Percentiles rank a stretch among this genome's conserved stretches.
Conservation (phyloP, 1,140 invertebrate species). For the Zaprionus davidi region DNA sequence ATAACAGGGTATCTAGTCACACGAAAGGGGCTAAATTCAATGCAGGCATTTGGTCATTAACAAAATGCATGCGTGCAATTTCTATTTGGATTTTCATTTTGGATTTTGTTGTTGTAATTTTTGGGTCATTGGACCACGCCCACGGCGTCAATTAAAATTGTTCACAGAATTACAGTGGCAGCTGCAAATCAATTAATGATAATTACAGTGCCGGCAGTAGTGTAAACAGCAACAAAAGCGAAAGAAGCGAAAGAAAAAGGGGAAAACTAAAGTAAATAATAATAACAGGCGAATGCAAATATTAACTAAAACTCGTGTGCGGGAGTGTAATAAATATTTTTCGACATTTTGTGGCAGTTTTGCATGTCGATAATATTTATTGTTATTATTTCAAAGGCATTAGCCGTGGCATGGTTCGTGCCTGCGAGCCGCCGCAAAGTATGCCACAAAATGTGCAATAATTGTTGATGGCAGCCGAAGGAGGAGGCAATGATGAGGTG, state of each 20-base stretch:
- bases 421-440: constrained; percentile 31
- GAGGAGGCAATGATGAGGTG: neutral
- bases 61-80: constrained; percentile 4
- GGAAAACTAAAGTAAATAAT: constrained; percentile 7
- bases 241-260: constrained; percentile 4
- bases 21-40: constrained; percentile 29
- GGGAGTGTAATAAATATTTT: constrained; percentile 49
- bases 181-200: constrained; percentile 44
- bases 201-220: constrained; percentile 19
- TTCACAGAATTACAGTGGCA: constrained; percentile 34
- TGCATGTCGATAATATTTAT: constrained; percentile 66
- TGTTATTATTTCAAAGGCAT: constrained; percentile 39
- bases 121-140: constrained; percentile 28
- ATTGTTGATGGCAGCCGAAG: constrained; percentile 10
- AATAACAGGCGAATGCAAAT: constrained; percentile 17
- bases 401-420: constrained; percentile 19
- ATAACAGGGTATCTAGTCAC: constrained; percentile 18
- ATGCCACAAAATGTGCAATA: constrained; percentile 49
- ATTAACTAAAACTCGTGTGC: constrained; percentile 30
- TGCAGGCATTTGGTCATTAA: constrained; percentile 2
- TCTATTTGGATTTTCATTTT: constrained; percentile 7
- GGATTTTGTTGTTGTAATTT: constrained; percentile 5
- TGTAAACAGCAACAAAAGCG: neutral
- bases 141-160: constrained; percentile 23
- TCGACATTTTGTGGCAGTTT: constrained; percentile 47